Percentiles rank a stretch among this genome's conserved stretches.
Evolutionary conservation across 1,140 invertebrate genomes (phyloP).

Genomic region (Formica selysi): DNA sequence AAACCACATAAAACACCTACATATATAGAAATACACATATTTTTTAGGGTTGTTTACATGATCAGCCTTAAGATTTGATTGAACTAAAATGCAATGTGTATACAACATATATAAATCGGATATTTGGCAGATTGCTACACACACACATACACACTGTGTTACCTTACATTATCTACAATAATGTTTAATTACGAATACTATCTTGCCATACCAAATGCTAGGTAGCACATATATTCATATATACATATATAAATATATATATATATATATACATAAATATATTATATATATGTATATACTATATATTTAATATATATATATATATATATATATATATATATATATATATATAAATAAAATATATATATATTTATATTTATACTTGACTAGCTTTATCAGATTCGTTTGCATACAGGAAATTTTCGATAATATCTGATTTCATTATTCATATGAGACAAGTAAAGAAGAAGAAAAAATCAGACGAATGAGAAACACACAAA

Average conservation of each 20-base stretch:
- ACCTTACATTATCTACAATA: slow-evolving; percentile 79
- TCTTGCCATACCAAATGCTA: slow-evolving; percentile 85
- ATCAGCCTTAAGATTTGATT: slow-evolving; percentile 86
- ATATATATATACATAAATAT: slow-evolving; percentile 71
- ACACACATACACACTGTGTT: slow-evolving; percentile 67
- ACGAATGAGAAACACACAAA: slow-evolving; percentile 36
- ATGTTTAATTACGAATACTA: slow-evolving; percentile 77
- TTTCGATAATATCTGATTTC: slow-evolving; percentile 54
- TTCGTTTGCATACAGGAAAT: slow-evolving; percentile 76
- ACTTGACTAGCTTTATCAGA: slow-evolving; percentile 79
- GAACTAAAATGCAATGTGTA: slow-evolving; percentile 79
- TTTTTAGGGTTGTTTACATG: slow-evolving; percentile 87
- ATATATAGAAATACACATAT: slow-evolving; percentile 86
- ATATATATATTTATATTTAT: slow-evolving; percentile 77
- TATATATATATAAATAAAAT: slow-evolving; percentile 67
- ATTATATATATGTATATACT: slow-evolving; percentile 69
- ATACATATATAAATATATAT: slow-evolving; percentile 51
- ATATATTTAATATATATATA: slow-evolving; percentile 69
- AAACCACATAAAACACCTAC: slow-evolving; percentile 80
- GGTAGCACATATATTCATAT: slow-evolving; percentile 75
- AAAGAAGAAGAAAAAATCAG: slow-evolving; percentile 1
- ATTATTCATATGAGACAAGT: slow-evolving; percentile 31
- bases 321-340: slow-evolving; percentile 49
- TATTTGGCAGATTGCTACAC: slow-evolving; percentile 79
- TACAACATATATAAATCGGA: slow-evolving; percentile 75